Percentiles rank a stretch among this genome's conserved stretches.
These are phyloP conservation scores for Oryctes rhinoceros DNA, from an alignment of 1,140 invertebrate species.

Conservation along the genomic window DNA sequence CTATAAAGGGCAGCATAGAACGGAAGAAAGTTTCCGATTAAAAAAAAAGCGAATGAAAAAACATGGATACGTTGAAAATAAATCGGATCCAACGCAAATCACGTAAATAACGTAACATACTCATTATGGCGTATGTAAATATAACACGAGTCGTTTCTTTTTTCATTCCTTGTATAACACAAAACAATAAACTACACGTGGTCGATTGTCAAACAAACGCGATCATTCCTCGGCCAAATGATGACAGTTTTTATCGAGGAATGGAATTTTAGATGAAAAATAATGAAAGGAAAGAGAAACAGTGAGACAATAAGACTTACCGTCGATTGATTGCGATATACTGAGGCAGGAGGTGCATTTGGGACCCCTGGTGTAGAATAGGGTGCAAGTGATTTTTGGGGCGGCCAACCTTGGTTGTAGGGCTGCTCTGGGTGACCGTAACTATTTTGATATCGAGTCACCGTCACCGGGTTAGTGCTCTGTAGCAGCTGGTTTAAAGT, in stretches of 20 bases:
- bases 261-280: neutral
- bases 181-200: constrained; percentile 41
- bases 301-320: constrained; percentile 50
- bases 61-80: neutral
- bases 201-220: constrained; percentile 40
- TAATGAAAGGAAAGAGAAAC: neutral
- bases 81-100: constrained; percentile 3
- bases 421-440: constrained; percentile 57
- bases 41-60: neutral
- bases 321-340: constrained; percentile 57
- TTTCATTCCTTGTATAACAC: neutral
- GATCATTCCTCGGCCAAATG: constrained; percentile 39
- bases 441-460: constrained; percentile 57
- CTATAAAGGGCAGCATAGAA: neutral
- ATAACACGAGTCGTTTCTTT: neutral
- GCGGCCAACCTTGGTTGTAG: constrained; percentile 57
- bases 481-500: constrained; percentile 83
- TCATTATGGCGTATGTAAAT: constrained; percentile 16
- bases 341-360: constrained; percentile 48
- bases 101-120: constrained; percentile 25
- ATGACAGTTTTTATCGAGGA: constrained; percentile 39
- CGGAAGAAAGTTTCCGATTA: neutral
- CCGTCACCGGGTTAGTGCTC: constrained; percentile 56
- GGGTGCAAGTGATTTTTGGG: constrained; percentile 54
- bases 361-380: constrained; percentile 47